Base-by-base conservation (phyloP, 35 echinoderm and acorn worm species). In the Ophioderma brevispina region DNA sequence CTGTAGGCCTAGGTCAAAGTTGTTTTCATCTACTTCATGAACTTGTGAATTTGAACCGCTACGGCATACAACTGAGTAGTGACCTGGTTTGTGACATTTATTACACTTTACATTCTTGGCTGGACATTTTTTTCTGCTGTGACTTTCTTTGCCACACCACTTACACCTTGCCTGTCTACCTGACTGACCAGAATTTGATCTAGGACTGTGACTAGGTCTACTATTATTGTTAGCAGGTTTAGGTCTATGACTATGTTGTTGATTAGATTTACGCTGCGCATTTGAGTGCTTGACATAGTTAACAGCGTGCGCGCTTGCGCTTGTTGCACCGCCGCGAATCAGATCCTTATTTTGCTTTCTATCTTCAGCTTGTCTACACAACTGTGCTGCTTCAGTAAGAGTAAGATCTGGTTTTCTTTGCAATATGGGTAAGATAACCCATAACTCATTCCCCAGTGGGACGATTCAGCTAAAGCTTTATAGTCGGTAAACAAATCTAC, bases 401-500 rank as follows among this genome's bases (percentile, higher is more conserved):
- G 81, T 84, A 17, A 84, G 81, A 31, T 84, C 40, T 37, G 42
- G 21, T 55, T 84, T 84, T 25, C 39, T 30, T 55, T 84, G 81
- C 25, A 84, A 39, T 38, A n/a, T n/a, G n/a, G 32, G 28, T 81
- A 33, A 37, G 79, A 81, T 30, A 78, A 31, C 14, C 5, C 41
- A 46, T 46, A 4, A 46, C 41, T 46, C 41, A 17, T 17, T 46
- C 4, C 41, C 17, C 41, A n/a, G n/a, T n/a, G n/a, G n/a, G n/a
- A n/a, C n/a, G n/a, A n/a, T n/a, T n/a, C n/a, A n/a, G n/a, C n/a
- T 78, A 23, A 31, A 80, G n/a, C n/a, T n/a, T n/a, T n/a, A n/a
- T n/a, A n/a, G n/a, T n/a, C n/a, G n/a, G n/a, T 89, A 38, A 89
- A 89, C 10, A 32, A 28, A 81, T 81, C 87, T 23, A 89, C 50